These are phyloP conservation scores for Dysmachus trigonus DNA, from an alignment of 2,888 invertebrate species.

Conservation along the genomic window DNA sequence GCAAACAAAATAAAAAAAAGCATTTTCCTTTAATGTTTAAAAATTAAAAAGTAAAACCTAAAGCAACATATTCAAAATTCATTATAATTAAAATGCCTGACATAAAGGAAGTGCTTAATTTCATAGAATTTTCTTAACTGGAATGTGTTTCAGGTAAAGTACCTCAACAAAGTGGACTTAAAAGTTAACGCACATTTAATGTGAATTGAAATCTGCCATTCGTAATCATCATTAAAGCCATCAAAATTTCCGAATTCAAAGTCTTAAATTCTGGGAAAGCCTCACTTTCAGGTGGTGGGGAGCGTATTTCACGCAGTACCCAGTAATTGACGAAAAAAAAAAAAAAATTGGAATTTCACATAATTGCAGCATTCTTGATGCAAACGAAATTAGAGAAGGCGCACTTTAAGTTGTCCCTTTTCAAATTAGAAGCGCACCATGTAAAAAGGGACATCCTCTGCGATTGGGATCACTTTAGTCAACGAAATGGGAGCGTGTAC, in stretches of 20 bases:
- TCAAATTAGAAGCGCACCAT: not conserved
- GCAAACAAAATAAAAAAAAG: not conserved
- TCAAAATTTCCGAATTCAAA: not conserved
- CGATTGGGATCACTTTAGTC: not conserved
- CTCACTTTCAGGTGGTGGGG: not conserved
- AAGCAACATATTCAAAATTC: not conserved
- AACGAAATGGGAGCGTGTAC: not conserved
- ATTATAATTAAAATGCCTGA: not conserved
- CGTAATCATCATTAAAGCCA: not conserved
- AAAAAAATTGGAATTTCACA: not conserved
- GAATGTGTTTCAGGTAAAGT: not conserved
- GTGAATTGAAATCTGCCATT: not conserved
- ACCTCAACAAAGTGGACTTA: not conserved
- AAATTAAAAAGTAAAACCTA: no score
- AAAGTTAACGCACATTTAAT: not conserved
- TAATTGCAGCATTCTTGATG: not conserved
- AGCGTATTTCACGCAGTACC: not conserved
- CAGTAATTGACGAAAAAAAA: not conserved
- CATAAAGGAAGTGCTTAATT: not conserved
- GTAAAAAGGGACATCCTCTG: not conserved
- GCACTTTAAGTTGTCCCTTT: not conserved
- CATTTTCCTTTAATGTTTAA: not conserved
- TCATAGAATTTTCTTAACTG: not conserved
- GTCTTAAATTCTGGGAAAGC: not conserved
- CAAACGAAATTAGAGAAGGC: not conserved